Base-by-base conservation (phyloP, 2,797 vertebrate species). In the Otolemur crassicaudatus region DNA sequence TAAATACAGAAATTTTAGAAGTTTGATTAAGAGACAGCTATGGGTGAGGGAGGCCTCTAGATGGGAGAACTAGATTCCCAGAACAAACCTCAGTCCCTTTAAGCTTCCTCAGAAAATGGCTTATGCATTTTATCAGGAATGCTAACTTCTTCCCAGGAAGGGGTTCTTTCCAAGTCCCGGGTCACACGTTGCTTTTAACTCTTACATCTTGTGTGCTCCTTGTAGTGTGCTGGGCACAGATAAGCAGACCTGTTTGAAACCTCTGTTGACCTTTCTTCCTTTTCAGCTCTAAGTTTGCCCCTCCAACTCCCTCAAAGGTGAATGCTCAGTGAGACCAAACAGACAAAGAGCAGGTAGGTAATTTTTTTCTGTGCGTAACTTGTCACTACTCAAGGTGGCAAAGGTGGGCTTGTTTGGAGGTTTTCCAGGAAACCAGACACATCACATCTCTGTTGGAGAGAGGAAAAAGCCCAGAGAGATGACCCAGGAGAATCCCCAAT, bases 381-480 rank as follows among this genome's bases (percentile, higher is more conserved):
- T 87, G 63, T 69, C n/a, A 22, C 49, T 70, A 13, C 53, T 87
- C 20, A 12, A 49, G 65, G 43, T 34, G 72, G 53, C 73, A 63
- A 43, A 46, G 56, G 13, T 67, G n/a, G 56, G 20, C 83, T 83
- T 94, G 61, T 83, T 76, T 65, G 1, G 20, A 16, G n/a, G 19
- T 43, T 81, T 61, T 58, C 61, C 25, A 37, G 86, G 69, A 93
- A 93, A 75, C 11, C 6, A 83, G 60, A 93, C 82, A 49, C 23
- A 23, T 7, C 69, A 7, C 63, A 61, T 73, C 67, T 92, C 46
- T n/a, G 56, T 63, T 4, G 72, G 76, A 79, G 22, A 87, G 75
- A 72, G 23, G 23, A 72, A 87, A 60, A 82, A 56, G 23, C 8
- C 31, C 29, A 87, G 70, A 49, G 43, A 61, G 10, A 46, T 8